phyloP scores from a whole-genome alignment of 2,888 invertebrate genomes.

The Allygus modestus region DNA sequence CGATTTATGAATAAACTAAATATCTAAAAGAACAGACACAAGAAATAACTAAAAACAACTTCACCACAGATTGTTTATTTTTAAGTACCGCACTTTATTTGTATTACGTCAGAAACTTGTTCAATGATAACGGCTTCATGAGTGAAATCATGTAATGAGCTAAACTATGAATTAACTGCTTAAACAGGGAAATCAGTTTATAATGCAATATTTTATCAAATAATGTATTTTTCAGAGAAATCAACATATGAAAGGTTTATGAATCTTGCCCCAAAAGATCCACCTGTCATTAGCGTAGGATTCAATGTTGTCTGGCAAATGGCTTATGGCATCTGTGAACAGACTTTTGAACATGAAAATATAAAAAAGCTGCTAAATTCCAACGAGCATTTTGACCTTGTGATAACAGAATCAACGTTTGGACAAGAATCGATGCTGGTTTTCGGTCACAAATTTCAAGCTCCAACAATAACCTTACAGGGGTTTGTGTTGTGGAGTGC shows the following conservation, averaged over 20 bases:
- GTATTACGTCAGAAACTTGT: too few species aligned
- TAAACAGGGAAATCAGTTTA: too few species aligned
- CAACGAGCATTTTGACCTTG: slow-evolving; percentile 47
- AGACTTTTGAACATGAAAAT: slow-evolving; percentile 28
- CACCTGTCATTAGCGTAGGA: background rate
- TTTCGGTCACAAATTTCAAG: slow-evolving; percentile 42
- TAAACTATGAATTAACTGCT: too few species aligned
- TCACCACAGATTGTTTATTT: too few species aligned
- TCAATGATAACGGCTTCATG: too few species aligned
- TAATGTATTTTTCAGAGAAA: slow-evolving; percentile 48
- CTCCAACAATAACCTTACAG: slow-evolving; percentile 14
- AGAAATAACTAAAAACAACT: too few species aligned
- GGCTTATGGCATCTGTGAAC: background rate
- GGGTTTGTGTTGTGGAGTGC: background rate
- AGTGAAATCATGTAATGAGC: too few species aligned
- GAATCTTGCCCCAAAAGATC: background rate
- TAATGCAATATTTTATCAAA: too few species aligned
- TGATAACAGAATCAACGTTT: slow-evolving; percentile 5
- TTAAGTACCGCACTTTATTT: too few species aligned
- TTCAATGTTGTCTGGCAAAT: background rate
- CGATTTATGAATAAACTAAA: too few species aligned
- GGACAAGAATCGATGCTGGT: slow-evolving; percentile 42
- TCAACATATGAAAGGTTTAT: background rate
- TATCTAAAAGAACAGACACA: too few species aligned
- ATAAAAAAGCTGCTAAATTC: slow-evolving; percentile 28